These are phyloP conservation scores for Sycophila texana DNA, from an alignment of 2,888 invertebrate species.

Conservation along the genomic window DNA sequence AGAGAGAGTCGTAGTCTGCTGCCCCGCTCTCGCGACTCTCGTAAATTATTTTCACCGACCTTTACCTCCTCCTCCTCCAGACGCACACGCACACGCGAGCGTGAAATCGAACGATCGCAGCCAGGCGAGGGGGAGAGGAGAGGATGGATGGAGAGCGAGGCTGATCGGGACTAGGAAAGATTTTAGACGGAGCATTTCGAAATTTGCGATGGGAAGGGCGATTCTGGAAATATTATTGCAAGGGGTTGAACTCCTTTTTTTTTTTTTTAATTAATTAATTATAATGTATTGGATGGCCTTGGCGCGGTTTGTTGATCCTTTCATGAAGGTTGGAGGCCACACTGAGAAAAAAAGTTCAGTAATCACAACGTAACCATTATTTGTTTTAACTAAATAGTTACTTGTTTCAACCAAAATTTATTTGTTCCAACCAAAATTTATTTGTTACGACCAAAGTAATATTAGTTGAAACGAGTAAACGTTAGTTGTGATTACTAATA, in stretches of 20 bases:
- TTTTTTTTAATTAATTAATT: slow-evolving; percentile 35
- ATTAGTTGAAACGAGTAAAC: no score
- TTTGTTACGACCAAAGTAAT: no score
- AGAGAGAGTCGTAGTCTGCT: slow-evolving; percentile 32
- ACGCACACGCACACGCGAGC: slow-evolving; percentile 14
- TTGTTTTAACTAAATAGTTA: no score
- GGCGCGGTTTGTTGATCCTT: not conserved
- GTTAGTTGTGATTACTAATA: no score
- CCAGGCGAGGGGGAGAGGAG: not conserved
- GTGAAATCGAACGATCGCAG: slow-evolving; percentile 41
- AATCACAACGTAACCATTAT: no score
- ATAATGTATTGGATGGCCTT: slow-evolving; percentile 14
- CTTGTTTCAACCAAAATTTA: no score
- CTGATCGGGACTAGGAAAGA: slow-evolving; percentile 10
- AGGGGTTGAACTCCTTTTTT: not conserved
- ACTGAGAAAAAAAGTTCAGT: no score
- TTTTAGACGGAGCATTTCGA: slow-evolving; percentile 40
- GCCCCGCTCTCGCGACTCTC: slow-evolving; percentile 45
- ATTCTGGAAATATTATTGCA: not conserved
- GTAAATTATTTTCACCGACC: slow-evolving; percentile 57
- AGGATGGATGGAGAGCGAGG: slow-evolving; percentile 13
- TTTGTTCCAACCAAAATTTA: no score
- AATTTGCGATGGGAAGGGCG: slow-evolving; percentile 26
- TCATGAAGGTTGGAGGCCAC: no score
- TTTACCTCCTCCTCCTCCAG: slow-evolving; percentile 40